phyloP scores from a whole-genome alignment of 1,140 invertebrate species.

The Drosophila tropicalis region DNA sequence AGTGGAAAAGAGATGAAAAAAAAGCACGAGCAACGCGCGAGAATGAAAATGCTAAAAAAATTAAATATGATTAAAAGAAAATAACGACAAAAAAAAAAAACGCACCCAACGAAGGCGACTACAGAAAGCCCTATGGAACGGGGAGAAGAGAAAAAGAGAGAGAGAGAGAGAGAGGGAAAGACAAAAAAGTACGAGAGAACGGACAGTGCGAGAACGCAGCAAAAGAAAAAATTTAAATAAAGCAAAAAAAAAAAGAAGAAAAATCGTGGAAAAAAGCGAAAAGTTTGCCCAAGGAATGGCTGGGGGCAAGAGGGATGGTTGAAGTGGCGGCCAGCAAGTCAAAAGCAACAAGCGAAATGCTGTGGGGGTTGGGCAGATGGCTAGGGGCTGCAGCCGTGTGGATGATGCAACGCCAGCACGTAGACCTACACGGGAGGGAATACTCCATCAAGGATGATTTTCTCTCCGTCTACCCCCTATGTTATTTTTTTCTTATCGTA shows the following conservation, averaged over 20 bases:
- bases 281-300: conserved; percentile 59
- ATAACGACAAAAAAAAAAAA: conserved; percentile 55
- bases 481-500: background rate
- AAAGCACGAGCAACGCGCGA: conserved; percentile 44
- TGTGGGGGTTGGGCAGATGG: background rate
- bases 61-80: conserved; percentile 82
- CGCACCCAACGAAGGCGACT: conserved; percentile 19
- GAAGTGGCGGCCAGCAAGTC: conserved; percentile 31
- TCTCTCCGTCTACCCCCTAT: background rate
- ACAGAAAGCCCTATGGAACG: conserved; percentile 11
- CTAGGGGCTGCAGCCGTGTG: conserved; percentile 25
- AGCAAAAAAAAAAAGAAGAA: conserved; percentile 20
- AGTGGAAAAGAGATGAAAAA: conserved; percentile 11
- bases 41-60: conserved; percentile 76
- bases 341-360: conserved; percentile 66
- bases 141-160: conserved; percentile 9
- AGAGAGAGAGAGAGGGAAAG: conserved; percentile 1
- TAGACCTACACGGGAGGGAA: conserved; percentile 34
- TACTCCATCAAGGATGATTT: conserved; percentile 2
- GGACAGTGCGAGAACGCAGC: conserved; percentile 32
- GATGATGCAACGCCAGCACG: conserved; percentile 65
- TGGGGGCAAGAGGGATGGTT: conserved; percentile 15
- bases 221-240: conserved; percentile 55
- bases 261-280: conserved; percentile 16
- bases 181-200: background rate